These are phyloP conservation scores for Natator depressus DNA, from an alignment of 2,113 vertebrate genomes.

Conservation along the genomic window DNA sequence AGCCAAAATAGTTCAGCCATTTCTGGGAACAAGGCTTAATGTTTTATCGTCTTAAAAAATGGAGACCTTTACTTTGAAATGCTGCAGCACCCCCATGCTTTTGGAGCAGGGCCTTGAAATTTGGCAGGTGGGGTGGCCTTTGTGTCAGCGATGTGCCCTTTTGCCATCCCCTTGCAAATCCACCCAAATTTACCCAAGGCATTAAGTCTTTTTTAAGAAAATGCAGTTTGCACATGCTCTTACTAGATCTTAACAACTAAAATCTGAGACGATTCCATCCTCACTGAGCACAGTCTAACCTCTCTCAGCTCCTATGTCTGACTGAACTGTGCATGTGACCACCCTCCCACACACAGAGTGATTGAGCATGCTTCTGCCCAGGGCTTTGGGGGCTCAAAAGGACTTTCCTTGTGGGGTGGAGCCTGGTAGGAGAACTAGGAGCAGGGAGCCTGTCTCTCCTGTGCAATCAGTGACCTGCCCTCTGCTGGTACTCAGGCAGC, in stretches of 20 bases:
- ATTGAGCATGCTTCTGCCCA: background rate
- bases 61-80: background rate
- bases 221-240: no score
- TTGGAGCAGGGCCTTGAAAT: background rate
- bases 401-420: background rate
- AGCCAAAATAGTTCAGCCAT: background rate
- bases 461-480: background rate
- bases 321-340: background rate
- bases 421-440: background rate
- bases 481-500: background rate
- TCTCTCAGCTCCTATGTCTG: background rate
- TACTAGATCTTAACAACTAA: background rate
- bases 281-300: background rate
- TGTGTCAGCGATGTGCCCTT: background rate
- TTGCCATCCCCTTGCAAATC: background rate
- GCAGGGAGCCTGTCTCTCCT: no score
- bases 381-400: background rate
- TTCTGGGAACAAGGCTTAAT: background rate
- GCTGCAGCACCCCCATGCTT: background rate
- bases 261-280: background rate
- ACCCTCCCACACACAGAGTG: no score
- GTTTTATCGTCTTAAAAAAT: background rate
- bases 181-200: background rate
- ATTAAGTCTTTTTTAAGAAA: background rate
- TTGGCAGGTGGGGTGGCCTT: background rate